Conservation (phyloP, 23 tunicate genomes). For the Corella eumyota region DNA sequence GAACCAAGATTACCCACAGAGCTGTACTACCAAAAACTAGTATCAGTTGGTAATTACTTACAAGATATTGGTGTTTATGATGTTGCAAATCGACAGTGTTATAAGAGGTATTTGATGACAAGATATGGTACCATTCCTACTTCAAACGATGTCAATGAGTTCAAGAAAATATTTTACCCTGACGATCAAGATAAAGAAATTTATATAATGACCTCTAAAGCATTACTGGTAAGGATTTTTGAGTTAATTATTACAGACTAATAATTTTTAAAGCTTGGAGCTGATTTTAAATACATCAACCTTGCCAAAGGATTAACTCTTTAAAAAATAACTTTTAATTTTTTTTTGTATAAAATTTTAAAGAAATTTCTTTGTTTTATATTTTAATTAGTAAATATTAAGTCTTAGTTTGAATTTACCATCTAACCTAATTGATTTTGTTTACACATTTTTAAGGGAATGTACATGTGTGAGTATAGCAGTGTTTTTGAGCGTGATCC, state of each 20-base stretch:
- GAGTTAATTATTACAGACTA: background rate
- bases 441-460: slow-evolving; percentile 25
- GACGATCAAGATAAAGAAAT: slow-evolving; percentile 17
- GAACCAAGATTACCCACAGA: slow-evolving; percentile 60
- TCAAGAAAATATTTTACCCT: slow-evolving; percentile 21
- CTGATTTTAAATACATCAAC: too few species aligned
- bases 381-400: background rate
- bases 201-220: slow-evolving; percentile 25
- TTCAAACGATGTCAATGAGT: slow-evolving; percentile 7
- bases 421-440: background rate
- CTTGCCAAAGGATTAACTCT: too few species aligned
- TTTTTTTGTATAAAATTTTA: too few species aligned
- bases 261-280: too few species aligned
- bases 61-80: slow-evolving; percentile 32
- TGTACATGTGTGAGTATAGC: slow-evolving; percentile 52
- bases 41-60: slow-evolving; percentile 49
- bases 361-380: too few species aligned
- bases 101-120: slow-evolving; percentile 30
- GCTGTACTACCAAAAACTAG: slow-evolving; percentile 40
- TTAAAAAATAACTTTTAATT: too few species aligned
- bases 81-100: slow-evolving; percentile 76
- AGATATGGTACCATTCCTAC: slow-evolving; percentile 6
- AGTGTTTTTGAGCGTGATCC: slow-evolving; percentile 21
- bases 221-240: slow-evolving; percentile 27
- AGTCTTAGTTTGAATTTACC: background rate